phyloP scores from a whole-genome alignment of 2,888 invertebrate species.

The Panopea generosa region DNA sequence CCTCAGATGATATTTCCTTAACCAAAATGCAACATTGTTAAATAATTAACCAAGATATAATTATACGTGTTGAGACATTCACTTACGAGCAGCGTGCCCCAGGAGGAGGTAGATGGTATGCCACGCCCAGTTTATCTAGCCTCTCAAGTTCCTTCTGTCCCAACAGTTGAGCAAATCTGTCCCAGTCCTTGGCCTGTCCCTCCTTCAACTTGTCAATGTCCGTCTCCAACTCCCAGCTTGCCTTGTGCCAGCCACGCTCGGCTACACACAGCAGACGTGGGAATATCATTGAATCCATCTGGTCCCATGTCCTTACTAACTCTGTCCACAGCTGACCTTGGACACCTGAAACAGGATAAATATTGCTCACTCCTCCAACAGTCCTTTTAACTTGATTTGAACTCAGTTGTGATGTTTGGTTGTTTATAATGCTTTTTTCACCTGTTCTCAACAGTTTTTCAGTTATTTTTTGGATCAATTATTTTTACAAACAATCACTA shows the following conservation, averaged over 20 bases:
- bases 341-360: constrained; percentile 75
- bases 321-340: constrained; percentile 84
- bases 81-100: constrained; percentile 75
- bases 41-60: too few relatives aligned
- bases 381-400: not conserved
- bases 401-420: too few relatives aligned
- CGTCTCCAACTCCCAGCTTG: constrained; percentile 77
- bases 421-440: too few relatives aligned
- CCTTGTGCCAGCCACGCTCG: constrained; percentile 82
- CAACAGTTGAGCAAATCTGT: constrained; percentile 76
- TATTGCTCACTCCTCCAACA: too few relatives aligned
- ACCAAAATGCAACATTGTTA: too few relatives aligned
- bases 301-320: constrained; percentile 74
- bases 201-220: constrained; percentile 51
- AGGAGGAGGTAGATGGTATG: constrained; percentile 81
- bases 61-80: too few relatives aligned
- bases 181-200: constrained; percentile 74
- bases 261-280: constrained; percentile 81
- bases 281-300: constrained; percentile 78
- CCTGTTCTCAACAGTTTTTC: too few relatives aligned
- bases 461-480: too few relatives aligned
- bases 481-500: too few relatives aligned
- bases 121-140: constrained; percentile 74
- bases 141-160: constrained; percentile 78
- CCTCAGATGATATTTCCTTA: too few relatives aligned